Evolutionary conservation across 2,888 invertebrate species (phyloP), one percentile per base, ranked within the genome.

Genomic region (Lasioglossum villosulum): DNA sequence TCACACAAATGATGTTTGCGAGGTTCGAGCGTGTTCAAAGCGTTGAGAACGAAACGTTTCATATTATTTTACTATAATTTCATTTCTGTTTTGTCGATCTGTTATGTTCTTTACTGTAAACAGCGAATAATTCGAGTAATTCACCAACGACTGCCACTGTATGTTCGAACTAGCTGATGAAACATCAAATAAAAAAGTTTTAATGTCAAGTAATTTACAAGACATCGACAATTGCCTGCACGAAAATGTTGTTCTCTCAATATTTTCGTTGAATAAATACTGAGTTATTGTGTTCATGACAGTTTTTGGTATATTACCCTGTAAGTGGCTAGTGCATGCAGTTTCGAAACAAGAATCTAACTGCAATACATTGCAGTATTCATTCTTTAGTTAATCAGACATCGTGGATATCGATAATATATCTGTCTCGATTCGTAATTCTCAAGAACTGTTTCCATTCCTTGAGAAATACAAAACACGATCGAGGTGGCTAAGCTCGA

Each of bases 301-400:
- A 59, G 27, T 34, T 66, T 34, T 34, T 37, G n/a, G 66, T 6
- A 14, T 16, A 19, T n/a, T 66, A 68, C 76, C 45, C 23, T 45
- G 63, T 75, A 34, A 30, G 30, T 16, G 30, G 34, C 39, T 23
- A 6, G 45, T 66, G n/a, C 63, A 4, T 66, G 30, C 16, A 42
- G 42, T 42, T 42, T 23, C 3, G n/a, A 75, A 48, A 45, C 59
- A 39, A 34, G 63, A 48, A 77, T 70, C 30, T 39, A 59, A 52
- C 19, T 42, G 45, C 8, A 76, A 72, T 52, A 59, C 56, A 70
- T 37, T 68, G 70, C 23, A 82, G 76, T 80, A 68, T 66, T 37
- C n/a, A 52, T 42, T 42, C 37, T n/a, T 78, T 75, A 68, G 78
- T 72, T 83, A 84, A 84, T 70, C 63, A 78, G 77, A 78, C 71